Percentiles rank a stretch among this genome's conserved stretches.
phyloP scores from a whole-genome alignment of 2,797 vertebrate species.

The Myotis vivesi region DNA sequence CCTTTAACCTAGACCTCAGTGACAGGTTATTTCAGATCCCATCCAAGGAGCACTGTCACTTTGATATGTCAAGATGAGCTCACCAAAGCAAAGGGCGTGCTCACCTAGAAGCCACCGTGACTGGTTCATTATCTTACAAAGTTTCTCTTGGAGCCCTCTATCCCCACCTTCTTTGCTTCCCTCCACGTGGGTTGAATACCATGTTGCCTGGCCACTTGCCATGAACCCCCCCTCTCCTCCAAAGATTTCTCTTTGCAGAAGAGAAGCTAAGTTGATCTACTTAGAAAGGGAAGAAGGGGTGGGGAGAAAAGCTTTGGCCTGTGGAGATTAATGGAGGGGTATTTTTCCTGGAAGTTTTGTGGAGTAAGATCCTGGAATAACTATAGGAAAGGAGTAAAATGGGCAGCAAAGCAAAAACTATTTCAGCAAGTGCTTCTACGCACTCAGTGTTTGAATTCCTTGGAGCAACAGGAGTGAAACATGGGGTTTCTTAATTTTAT shows the following conservation, averaged over 20 bases:
- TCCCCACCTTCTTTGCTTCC: not conserved
- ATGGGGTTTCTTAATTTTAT: not conserved
- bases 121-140: not conserved
- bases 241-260: not conserved
- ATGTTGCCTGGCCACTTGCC: not conserved
- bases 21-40: not conserved
- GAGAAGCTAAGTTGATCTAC: not conserved
- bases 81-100: not conserved
- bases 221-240: not conserved
- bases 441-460: not conserved
- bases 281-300: not conserved
- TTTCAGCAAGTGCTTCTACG: not conserved
- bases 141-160: not conserved
- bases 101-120: not conserved
- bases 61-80: not conserved
- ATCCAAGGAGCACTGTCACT: not conserved
- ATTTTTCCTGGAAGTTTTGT: not conserved
- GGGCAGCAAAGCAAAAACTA: not conserved
- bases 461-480: not conserved
- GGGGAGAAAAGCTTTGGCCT: not conserved
- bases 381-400: not conserved
- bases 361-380: not conserved
- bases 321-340: not conserved
- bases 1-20: not conserved
- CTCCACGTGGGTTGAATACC: not conserved